These are phyloP conservation scores for Polypterus senegalus DNA, from an alignment of 2,113 vertebrate species.

Conservation along the genomic window DNA sequence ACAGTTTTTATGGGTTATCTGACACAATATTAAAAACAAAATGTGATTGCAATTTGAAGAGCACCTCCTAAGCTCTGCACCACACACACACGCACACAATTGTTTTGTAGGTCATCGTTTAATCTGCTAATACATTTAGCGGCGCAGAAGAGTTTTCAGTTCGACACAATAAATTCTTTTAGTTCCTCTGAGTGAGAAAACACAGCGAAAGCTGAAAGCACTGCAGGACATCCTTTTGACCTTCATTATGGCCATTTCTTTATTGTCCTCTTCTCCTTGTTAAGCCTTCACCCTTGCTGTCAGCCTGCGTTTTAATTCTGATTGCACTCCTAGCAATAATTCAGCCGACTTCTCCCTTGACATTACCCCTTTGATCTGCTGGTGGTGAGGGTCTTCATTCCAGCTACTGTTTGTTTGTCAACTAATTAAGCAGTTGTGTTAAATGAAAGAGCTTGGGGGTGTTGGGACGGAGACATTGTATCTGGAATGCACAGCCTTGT, in stretches of 20 bases:
- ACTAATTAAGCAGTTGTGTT: slow-evolving; percentile 36
- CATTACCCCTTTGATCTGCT: neutral
- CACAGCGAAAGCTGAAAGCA: slow-evolving; percentile 13
- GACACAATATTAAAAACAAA: no score
- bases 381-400: neutral
- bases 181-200: no score
- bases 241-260: slow-evolving; percentile 32
- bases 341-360: slow-evolving; percentile 21
- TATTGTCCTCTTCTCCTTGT: slow-evolving; percentile 20
- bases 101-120: no score
- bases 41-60: no score
- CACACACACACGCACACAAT: no score
- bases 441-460: slow-evolving; percentile 16
- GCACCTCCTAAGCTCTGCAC: no score
- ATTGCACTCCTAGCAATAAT: slow-evolving; percentile 30
- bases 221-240: slow-evolving; percentile 23
- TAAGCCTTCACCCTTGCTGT: slow-evolving; percentile 29
- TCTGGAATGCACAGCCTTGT: no score
- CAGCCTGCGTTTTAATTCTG: slow-evolving; percentile 31
- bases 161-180: no score
- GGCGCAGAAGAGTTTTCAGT: no score
- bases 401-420: slow-evolving; percentile 13
- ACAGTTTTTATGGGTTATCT: no score
- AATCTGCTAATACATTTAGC: no score
- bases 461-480: no score